Evolutionary conservation across 2,888 invertebrate species (phyloP).

Genomic region (Oligia fasciuncula): DNA sequence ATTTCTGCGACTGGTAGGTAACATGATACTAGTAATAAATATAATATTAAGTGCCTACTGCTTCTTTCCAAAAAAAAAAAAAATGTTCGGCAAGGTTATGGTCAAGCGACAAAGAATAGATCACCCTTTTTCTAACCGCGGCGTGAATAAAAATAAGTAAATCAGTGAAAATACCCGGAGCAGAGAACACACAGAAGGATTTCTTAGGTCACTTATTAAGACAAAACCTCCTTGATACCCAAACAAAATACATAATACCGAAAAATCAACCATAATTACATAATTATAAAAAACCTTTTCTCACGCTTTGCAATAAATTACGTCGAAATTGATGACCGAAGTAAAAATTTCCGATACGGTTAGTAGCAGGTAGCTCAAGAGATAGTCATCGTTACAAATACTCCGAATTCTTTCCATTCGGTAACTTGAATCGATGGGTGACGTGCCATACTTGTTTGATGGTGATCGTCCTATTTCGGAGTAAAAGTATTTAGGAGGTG

Average conservation of each 20-base stretch:
- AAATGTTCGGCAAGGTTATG: not conserved
- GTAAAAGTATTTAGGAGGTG: slow-evolving; percentile 11
- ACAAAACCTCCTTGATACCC: not conserved
- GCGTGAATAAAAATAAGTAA: not conserved
- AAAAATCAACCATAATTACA: slow-evolving; percentile 38
- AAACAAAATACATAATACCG: not conserved
- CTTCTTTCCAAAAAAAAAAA: not conserved
- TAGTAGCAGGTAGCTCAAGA: slow-evolving; percentile 77
- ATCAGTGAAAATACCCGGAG: not conserved
- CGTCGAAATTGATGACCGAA: slow-evolving; percentile 71
- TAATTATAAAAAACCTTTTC: slow-evolving; percentile 66
- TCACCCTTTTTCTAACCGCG: not conserved
- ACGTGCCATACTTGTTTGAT: slow-evolving; percentile 15
- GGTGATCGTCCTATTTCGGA: slow-evolving; percentile 20
- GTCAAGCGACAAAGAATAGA: not conserved
- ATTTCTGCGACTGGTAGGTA: not conserved
- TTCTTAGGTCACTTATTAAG: too few relatives aligned
- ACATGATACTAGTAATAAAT: not conserved
- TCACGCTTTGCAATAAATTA: slow-evolving; percentile 78
- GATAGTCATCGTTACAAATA: slow-evolving; percentile 75
- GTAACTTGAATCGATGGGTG: slow-evolving; percentile 55
- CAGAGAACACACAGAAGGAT: not conserved
- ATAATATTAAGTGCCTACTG: not conserved
- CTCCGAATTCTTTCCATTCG: slow-evolving; percentile 69
- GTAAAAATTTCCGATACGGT: slow-evolving; percentile 63